phyloP scores from a whole-genome alignment of 2,113 vertebrate species.

The Oncorhynchus masou region DNA sequence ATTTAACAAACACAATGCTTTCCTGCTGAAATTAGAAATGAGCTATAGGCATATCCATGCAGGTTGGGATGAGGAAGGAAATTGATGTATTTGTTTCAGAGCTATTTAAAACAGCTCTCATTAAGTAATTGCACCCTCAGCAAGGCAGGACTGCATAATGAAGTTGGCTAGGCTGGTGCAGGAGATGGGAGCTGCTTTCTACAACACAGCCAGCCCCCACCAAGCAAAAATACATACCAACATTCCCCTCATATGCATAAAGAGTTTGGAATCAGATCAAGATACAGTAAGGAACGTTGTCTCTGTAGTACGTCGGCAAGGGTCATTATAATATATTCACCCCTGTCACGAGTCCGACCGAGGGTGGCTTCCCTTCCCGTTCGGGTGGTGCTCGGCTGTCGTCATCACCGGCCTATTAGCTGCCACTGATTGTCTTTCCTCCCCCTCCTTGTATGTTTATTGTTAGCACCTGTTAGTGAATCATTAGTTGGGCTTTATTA shows the following conservation, averaged over 20 bases:
- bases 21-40: neutral
- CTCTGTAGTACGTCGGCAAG: too few species aligned
- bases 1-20: neutral
- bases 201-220: slow-evolving; percentile 6
- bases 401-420: too few species aligned
- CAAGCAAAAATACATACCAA: neutral
- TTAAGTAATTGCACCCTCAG: slow-evolving; percentile 38
- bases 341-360: too few species aligned
- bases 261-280: neutral
- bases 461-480: too few species aligned
- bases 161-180: slow-evolving; percentile 6
- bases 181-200: neutral
- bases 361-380: too few species aligned
- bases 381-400: too few species aligned
- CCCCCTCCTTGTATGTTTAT: too few species aligned
- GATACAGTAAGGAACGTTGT: neutral
- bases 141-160: neutral
- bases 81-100: slow-evolving; percentile 40
- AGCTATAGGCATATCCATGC: neutral
- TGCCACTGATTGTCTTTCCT: too few species aligned
- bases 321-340: too few species aligned
- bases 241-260: neutral
- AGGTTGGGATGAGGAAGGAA: slow-evolving; percentile 7
- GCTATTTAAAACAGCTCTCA: slow-evolving; percentile 25
- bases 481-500: too few species aligned